Percentiles rank a stretch among this genome's conserved stretches.
Conservation (phyloP, 2,888 invertebrate genomes). For the Helleia helle region DNA sequence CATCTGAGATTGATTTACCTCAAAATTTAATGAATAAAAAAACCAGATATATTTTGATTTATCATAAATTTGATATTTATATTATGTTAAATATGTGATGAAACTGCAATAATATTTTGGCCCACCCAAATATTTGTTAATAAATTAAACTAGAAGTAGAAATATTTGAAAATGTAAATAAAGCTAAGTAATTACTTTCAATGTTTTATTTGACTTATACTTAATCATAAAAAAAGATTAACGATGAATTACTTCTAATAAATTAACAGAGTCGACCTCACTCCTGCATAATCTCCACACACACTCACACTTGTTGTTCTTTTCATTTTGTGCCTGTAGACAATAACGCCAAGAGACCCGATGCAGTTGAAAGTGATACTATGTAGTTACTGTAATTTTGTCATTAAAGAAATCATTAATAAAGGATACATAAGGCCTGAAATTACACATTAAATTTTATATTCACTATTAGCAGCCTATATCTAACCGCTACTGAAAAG, state of each 20-base stretch:
- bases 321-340: constrained; percentile 91
- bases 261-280: constrained; percentile 24
- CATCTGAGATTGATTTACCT: no score
- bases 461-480: no score
- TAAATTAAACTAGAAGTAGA: background rate
- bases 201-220: constrained; percentile 8
- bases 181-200: constrained; percentile 1
- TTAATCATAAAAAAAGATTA: constrained; percentile 5
- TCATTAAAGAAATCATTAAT: constrained; percentile 20
- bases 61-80: no score
- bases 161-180: constrained; percentile 2
- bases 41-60: no score
- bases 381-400: constrained; percentile 83
- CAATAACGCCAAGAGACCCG: constrained; percentile 92
- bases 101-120: constrained; percentile 1
- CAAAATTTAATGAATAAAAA: no score
- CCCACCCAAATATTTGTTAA: constrained; percentile 1
- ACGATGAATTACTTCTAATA: constrained; percentile 8
- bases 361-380: constrained; percentile 90
- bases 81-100: background rate
- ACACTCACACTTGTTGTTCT: constrained; percentile 11
- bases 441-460: no score
- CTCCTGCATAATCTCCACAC: constrained; percentile 18
- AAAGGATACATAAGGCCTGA: no score
- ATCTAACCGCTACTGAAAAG: no score